Evolutionary conservation across 2,888 invertebrate genomes (phyloP).

Genomic region (Calameuta idolon): DNA sequence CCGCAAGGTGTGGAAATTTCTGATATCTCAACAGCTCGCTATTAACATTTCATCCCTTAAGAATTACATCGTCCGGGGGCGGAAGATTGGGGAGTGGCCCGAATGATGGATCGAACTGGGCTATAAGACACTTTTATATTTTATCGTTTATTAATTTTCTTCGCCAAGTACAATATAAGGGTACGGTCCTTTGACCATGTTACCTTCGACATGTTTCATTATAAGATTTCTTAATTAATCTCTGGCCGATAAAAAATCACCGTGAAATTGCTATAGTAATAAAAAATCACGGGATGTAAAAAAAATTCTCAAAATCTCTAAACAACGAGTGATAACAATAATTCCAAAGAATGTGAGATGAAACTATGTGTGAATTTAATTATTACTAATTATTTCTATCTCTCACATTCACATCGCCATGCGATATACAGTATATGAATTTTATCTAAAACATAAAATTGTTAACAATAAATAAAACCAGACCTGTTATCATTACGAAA

Average conservation of each 20-base stretch:
- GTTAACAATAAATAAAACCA: neutral
- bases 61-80: neutral
- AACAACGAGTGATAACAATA: neutral
- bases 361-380: no score
- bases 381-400: no score
- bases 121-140: neutral
- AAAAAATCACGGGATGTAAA: neutral
- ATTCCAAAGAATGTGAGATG: no score
- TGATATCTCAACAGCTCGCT: neutral
- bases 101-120: neutral
- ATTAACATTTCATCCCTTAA: neutral
- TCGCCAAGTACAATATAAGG: neutral
- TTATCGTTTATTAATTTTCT: neutral
- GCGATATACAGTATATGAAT: no score
- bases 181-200: neutral
- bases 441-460: neutral
- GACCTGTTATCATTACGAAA: neutral
- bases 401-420: no score
- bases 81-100: neutral
- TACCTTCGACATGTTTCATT: neutral
- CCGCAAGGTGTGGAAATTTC: neutral
- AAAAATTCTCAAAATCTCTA: neutral
- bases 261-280: neutral
- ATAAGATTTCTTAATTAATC: conserved; percentile 3
- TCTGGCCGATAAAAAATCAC: neutral